Evolutionary conservation across 2,888 invertebrate genomes (phyloP).

Genomic region (Philhelius pedissequus): DNA sequence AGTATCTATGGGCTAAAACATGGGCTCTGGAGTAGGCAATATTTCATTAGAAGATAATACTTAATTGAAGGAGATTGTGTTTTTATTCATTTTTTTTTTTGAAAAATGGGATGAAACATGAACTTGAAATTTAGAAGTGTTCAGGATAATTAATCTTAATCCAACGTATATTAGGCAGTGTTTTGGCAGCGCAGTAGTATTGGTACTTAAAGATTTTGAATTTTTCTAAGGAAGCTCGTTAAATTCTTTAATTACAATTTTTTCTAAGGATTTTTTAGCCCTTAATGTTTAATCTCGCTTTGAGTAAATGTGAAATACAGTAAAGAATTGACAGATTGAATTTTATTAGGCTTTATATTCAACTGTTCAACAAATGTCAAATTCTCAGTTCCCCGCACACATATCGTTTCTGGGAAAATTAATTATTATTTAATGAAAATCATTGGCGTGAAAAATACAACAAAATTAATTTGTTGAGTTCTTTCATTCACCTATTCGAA

Average conservation of each 20-base stretch:
- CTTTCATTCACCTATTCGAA: too few species aligned
- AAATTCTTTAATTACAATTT: background rate
- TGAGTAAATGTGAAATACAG: background rate
- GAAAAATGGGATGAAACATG: background rate
- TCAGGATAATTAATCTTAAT: slow-evolving; percentile 7
- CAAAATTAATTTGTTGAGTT: too few species aligned
- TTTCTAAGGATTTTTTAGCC: background rate
- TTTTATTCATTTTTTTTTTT: too few species aligned
- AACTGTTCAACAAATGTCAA: too few species aligned
- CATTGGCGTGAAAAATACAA: too few species aligned
- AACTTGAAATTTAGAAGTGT: background rate
- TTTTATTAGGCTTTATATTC: too few species aligned
- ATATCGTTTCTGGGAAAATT: too few species aligned
- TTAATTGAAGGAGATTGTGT: slow-evolving; percentile 5
- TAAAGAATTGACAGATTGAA: background rate
- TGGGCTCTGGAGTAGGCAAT: background rate
- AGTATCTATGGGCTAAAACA: too few species aligned
- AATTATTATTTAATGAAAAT: too few species aligned
- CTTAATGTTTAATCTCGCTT: background rate
- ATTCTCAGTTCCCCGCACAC: too few species aligned
- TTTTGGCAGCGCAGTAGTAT: background rate
- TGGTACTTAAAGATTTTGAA: background rate
- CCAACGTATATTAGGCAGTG: background rate
- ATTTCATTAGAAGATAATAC: background rate
- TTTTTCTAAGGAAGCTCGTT: background rate